Percentiles rank a stretch among this genome's conserved stretches.
These are phyloP conservation scores for Syngnathus floridae DNA, from an alignment of 2,113 vertebrate species.

Conservation along the genomic window DNA sequence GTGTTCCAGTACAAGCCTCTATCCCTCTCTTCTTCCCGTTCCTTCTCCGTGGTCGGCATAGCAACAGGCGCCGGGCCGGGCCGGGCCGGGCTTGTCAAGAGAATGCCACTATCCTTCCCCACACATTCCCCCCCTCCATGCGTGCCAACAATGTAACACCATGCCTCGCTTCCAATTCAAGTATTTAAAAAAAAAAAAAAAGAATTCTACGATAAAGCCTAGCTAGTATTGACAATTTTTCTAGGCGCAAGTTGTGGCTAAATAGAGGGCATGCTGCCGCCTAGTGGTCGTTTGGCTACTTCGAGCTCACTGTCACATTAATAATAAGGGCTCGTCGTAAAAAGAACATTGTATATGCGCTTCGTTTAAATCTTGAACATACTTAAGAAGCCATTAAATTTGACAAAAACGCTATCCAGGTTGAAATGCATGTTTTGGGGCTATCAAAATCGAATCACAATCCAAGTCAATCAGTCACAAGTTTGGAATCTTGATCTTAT, in stretches of 20 bases:
- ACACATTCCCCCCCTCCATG: slow-evolving; percentile 13
- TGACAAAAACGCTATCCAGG: too few species aligned
- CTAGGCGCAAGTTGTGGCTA: background rate
- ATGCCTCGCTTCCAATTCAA: background rate
- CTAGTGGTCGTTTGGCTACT: slow-evolving; percentile 29
- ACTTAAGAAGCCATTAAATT: too few species aligned
- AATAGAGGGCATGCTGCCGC: slow-evolving; percentile 24
- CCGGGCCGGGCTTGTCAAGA: slow-evolving; percentile 59
- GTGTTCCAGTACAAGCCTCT: slow-evolving; percentile 38
- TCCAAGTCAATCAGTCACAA: too few species aligned
- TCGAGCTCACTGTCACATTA: too few species aligned
- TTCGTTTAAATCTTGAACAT: too few species aligned
- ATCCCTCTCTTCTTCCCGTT: slow-evolving; percentile 34
- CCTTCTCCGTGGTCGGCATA: slow-evolving; percentile 66
- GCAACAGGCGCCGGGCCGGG: slow-evolving; percentile 68
- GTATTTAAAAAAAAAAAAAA: background rate
- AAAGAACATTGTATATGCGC: background rate
- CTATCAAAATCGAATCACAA: too few species aligned
- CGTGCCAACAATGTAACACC: slow-evolving; percentile 18
- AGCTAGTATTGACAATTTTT: slow-evolving; percentile 7
- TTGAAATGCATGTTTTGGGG: too few species aligned
- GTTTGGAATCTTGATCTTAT: too few species aligned
- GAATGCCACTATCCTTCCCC: slow-evolving; percentile 55
- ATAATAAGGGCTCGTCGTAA: background rate
- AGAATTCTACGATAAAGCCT: background rate